Percentiles rank a stretch among this genome's conserved stretches.
Conservation (phyloP, 2,113 vertebrate genomes). For the Strix aluco region DNA sequence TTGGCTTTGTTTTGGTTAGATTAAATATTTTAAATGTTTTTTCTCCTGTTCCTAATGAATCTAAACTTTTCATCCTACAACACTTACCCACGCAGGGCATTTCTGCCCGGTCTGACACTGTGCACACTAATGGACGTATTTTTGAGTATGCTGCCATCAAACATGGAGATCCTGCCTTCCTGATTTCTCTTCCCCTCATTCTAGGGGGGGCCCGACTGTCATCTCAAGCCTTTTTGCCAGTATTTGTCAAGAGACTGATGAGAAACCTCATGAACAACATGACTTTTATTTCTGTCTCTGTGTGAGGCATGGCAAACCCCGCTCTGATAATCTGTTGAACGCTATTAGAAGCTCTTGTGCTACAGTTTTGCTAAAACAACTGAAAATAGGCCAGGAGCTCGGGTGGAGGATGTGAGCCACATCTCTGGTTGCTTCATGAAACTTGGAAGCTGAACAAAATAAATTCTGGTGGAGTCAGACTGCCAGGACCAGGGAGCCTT, state of each 20-base stretch:
- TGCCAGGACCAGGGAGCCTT: background rate
- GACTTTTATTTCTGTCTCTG: background rate
- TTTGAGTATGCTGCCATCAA: background rate
- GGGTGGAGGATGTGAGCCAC: background rate
- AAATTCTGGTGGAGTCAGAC: background rate
- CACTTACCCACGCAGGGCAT: background rate
- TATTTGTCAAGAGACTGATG: background rate
- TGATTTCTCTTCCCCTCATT: background rate
- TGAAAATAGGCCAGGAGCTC: background rate
- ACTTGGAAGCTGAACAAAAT: background rate
- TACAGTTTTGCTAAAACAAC: background rate
- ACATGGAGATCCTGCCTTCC: background rate
- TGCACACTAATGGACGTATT: background rate
- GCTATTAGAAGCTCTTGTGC: background rate
- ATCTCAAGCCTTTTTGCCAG: background rate
- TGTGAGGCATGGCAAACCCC: rapidly evolving
- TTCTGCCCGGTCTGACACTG: background rate
- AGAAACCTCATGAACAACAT: background rate
- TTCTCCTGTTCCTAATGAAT: background rate
- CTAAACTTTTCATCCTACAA: background rate
- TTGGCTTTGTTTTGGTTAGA: background rate
- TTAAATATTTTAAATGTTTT: background rate
- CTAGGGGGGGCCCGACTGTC: no score
- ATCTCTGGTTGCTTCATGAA: background rate
- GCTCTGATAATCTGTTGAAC: background rate